Conservation (phyloP, 2,888 invertebrate genomes). For the Coenonympha glycerion region DNA sequence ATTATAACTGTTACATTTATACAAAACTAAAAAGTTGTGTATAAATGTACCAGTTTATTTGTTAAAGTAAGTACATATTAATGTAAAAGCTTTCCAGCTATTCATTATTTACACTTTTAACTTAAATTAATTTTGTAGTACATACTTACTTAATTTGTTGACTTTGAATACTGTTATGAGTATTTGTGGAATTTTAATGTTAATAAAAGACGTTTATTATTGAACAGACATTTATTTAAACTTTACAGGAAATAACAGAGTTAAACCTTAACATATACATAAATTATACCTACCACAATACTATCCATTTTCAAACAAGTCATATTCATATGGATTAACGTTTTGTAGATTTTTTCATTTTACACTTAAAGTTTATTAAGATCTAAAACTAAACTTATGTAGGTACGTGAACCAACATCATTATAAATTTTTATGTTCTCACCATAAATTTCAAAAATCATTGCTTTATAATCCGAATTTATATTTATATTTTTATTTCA, state of each 20-base stretch:
- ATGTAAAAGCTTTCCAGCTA: too few relatives aligned
- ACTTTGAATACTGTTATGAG: background rate
- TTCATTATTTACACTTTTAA: background rate
- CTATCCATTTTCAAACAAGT: slow-evolving; percentile 33
- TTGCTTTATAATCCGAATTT: too few relatives aligned
- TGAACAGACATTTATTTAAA: slow-evolving; percentile 75
- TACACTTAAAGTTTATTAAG: too few relatives aligned
- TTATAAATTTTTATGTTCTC: too few relatives aligned
- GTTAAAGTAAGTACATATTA: too few relatives aligned
- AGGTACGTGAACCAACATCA: too few relatives aligned
- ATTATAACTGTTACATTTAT: too few relatives aligned
- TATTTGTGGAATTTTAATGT: slow-evolving; percentile 16
- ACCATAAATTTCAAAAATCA: too few relatives aligned
- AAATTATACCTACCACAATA: background rate
- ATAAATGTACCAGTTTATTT: too few relatives aligned
- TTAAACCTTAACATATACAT: slow-evolving; percentile 33
- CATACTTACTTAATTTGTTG: background rate
- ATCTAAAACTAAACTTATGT: too few relatives aligned
- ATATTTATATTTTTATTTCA: too few relatives aligned
- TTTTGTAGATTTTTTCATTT: background rate
- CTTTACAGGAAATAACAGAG: slow-evolving; percentile 67
- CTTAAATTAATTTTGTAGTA: background rate
- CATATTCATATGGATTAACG: background rate
- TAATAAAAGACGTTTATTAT: slow-evolving; percentile 42
- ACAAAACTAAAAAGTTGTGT: too few relatives aligned